Percentiles rank a stretch among this genome's conserved stretches.
Evolutionary conservation across 1,140 invertebrate species (phyloP).

Genomic region (Macrobrachium rosenbergii): DNA sequence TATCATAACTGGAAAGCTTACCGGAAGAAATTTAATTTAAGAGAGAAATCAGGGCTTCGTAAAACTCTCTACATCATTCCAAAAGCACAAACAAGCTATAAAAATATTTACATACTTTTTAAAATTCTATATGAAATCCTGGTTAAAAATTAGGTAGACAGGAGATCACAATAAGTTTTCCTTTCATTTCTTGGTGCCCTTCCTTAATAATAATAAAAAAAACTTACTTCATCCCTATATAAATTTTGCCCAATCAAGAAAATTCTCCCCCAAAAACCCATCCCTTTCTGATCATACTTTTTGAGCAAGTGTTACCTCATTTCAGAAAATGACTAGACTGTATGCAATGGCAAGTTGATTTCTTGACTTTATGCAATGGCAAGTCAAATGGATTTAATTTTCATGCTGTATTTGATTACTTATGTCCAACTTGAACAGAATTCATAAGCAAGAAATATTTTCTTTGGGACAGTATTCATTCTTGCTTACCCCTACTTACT

Average conservation of each 20-base stretch:
- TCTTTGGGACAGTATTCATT: too few relatives aligned
- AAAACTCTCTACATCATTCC: constrained; percentile 19
- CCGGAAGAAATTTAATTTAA: constrained; percentile 44
- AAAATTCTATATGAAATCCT: constrained; percentile 38
- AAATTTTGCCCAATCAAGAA: too few relatives aligned
- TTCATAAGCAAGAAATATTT: too few relatives aligned
- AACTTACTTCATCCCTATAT: not conserved
- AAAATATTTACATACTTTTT: constrained; percentile 60
- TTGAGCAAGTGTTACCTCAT: not conserved
- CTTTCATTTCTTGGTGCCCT: not conserved
- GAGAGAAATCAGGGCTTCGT: constrained; percentile 20
- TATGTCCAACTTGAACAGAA: too few relatives aligned
- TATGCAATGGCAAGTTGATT: constrained; percentile 15
- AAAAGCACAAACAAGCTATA: constrained; percentile 28
- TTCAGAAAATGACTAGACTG: constrained; percentile 41
- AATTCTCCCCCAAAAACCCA: not conserved
- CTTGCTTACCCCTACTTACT: not conserved
- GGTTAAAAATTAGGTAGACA: constrained; percentile 59
- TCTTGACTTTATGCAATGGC: not conserved
- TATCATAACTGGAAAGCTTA: too few relatives aligned
- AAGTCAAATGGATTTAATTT: too few relatives aligned
- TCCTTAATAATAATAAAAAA: not conserved
- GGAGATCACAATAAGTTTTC: constrained; percentile 41
- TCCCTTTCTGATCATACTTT: not conserved
- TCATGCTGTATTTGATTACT: too few relatives aligned